phyloP scores from a whole-genome alignment of 35 echinoderm and acorn worm species.

The Heliocidaris tuberculata region DNA sequence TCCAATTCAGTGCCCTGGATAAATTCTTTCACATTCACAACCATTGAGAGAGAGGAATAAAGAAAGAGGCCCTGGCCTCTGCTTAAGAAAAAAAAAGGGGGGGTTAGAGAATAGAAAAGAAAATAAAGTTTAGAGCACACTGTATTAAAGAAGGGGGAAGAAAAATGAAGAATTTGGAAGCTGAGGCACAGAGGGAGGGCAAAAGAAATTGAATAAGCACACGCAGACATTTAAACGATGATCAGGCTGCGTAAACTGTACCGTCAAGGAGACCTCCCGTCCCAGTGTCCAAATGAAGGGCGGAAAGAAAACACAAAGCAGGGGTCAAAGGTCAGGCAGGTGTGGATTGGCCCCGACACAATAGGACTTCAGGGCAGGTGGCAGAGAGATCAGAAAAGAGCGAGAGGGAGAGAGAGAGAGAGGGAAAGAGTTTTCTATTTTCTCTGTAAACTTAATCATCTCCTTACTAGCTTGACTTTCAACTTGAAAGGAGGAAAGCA shows the following conservation, averaged over 20 bases:
- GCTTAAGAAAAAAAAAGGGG: background rate
- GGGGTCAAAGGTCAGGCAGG: conserved; percentile 19
- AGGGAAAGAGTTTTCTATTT: background rate
- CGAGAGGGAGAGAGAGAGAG: background rate
- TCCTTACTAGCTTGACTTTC: conserved; percentile 21
- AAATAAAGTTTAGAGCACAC: background rate
- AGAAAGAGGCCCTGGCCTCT: background rate
- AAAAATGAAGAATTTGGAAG: background rate
- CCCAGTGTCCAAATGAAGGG: background rate
- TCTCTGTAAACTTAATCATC: conserved; percentile 31
- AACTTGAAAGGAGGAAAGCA: background rate
- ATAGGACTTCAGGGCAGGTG: conserved; percentile 27
- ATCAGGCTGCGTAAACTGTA: background rate
- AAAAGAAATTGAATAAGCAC: background rate
- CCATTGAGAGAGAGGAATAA: background rate
- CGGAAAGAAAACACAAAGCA: conserved; percentile 26
- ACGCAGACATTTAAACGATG: background rate
- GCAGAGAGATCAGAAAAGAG: background rate
- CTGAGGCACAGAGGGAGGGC: background rate
- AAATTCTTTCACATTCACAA: background rate
- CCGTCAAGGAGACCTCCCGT: conserved; percentile 15
- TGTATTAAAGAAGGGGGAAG: background rate
- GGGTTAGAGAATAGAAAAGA: background rate
- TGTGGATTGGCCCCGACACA: conserved; percentile 12
- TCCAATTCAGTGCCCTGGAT: background rate